Evolutionary conservation across 2,888 invertebrate genomes (phyloP).

Genomic region (Seira musarum): DNA sequence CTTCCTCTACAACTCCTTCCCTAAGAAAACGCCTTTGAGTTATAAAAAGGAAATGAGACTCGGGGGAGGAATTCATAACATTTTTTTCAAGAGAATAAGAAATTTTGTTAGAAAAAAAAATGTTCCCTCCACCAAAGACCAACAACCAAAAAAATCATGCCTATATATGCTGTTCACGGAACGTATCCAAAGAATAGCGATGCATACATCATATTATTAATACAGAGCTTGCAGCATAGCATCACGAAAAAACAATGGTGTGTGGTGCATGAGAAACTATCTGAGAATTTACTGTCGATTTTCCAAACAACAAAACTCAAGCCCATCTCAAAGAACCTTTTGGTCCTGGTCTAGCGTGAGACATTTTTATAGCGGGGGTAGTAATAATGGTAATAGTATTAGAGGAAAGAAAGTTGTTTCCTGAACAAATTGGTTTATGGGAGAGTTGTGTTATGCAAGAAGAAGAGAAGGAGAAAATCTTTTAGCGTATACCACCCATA

Average conservation of each 20-base stretch:
- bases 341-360: not conserved
- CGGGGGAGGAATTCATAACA: conserved; percentile 62
- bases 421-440: conserved; percentile 10
- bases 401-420: conserved; percentile 9
- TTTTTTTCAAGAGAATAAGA: conserved; percentile 45
- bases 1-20: conserved; percentile 10
- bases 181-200: too few relatives aligned
- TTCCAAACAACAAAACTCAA: conserved; percentile 1
- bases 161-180: too few relatives aligned
- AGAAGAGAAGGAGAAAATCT: conserved; percentile 1
- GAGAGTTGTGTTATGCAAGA: conserved; percentile 1
- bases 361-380: not conserved
- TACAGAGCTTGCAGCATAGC: too few relatives aligned
- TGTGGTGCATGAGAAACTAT: not conserved
- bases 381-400: not conserved
- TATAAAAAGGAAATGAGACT: conserved; percentile 60
- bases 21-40: conserved; percentile 51
- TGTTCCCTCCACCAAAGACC: conserved; percentile 28
- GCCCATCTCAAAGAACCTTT: too few relatives aligned
- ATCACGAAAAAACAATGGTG: not conserved
- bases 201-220: too few relatives aligned
- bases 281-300: not conserved
- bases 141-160: not conserved
- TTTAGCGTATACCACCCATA: conserved; percentile 7
- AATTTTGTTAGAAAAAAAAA: conserved; percentile 45